These are phyloP conservation scores for Dioctria linearis DNA, from an alignment of 2,888 invertebrate species.

Conservation along the genomic window DNA sequence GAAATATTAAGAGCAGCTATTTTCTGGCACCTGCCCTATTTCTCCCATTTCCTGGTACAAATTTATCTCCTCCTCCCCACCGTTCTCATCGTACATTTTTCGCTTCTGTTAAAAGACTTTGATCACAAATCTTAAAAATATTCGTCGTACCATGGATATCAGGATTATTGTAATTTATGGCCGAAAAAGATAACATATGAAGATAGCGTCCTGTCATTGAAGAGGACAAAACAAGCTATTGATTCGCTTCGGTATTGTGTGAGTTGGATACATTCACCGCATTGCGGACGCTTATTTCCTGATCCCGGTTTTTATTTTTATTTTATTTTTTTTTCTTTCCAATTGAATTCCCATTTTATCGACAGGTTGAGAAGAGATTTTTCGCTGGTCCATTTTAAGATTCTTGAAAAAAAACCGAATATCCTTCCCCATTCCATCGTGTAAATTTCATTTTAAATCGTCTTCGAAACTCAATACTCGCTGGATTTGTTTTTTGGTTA, in stretches of 20 bases:
- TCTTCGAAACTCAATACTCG: no score
- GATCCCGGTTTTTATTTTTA: not conserved
- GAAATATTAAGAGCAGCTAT: no score
- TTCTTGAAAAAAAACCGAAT: conserved; percentile 8
- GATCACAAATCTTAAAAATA: conserved; percentile 24
- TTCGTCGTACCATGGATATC: not conserved
- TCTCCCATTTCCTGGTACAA: not conserved
- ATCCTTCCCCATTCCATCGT: not conserved
- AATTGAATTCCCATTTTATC: conserved; percentile 29
- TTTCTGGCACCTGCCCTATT: conserved; percentile 17
- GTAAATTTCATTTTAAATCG: not conserved
- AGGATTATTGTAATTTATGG: conserved; percentile 35
- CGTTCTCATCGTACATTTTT: no score
- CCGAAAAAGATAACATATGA: conserved; percentile 25
- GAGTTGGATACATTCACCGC: conserved; percentile 24
- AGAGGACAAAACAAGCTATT: conserved; percentile 32
- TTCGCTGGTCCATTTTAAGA: not conserved
- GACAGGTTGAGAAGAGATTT: conserved; percentile 2
- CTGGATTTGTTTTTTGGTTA: no score
- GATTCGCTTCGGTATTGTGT: conserved; percentile 10
- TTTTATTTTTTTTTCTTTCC: not conserved
- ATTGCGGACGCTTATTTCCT: conserved; percentile 19
- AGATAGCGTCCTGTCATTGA: conserved; percentile 37
- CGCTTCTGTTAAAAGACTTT: not conserved
- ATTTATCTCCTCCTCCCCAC: not conserved